Evolutionary conservation across 2,797 vertebrate species (phyloP).

Genomic region (Silurus aristotelis): DNA sequence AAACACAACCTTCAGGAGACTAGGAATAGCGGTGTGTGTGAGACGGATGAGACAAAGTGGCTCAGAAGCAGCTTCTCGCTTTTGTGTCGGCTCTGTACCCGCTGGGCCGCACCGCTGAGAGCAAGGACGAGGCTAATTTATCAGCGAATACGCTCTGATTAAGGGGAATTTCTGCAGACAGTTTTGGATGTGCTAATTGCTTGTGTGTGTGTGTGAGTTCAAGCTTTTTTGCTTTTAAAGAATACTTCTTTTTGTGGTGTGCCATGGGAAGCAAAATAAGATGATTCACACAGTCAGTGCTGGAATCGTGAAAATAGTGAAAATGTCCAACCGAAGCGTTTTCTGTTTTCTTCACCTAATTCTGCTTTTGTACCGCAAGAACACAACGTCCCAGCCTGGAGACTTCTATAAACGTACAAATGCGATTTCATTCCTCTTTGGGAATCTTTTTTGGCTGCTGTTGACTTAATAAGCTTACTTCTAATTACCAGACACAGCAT

Average conservation of each 20-base stretch:
- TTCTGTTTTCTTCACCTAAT: background rate
- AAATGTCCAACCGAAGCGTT: background rate
- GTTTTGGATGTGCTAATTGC: constrained; percentile 73
- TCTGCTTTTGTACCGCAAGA: background rate
- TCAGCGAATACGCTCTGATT: constrained; percentile 74
- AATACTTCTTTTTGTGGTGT: constrained; percentile 62
- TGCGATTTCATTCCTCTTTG: background rate
- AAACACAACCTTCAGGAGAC: background rate
- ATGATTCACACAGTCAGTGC: constrained; percentile 56
- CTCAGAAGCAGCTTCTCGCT: constrained; percentile 58
- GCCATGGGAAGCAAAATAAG: constrained; percentile 65
- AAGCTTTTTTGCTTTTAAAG: constrained; percentile 65
- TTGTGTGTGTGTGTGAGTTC: constrained; percentile 78
- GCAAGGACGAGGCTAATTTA: constrained; percentile 71
- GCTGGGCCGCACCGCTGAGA: constrained; percentile 58
- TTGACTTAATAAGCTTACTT: constrained; percentile 8
- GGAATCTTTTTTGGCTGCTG: background rate
- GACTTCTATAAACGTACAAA: background rate
- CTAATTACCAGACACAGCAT: background rate
- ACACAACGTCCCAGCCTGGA: background rate
- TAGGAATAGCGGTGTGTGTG: background rate
- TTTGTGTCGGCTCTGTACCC: constrained; percentile 47
- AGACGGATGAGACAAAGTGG: constrained; percentile 57
- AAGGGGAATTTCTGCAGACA: constrained; percentile 74
- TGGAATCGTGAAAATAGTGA: background rate